These are phyloP conservation scores for Macrophya annulata DNA, from an alignment of 2,888 invertebrate species.

Conservation along the genomic window DNA sequence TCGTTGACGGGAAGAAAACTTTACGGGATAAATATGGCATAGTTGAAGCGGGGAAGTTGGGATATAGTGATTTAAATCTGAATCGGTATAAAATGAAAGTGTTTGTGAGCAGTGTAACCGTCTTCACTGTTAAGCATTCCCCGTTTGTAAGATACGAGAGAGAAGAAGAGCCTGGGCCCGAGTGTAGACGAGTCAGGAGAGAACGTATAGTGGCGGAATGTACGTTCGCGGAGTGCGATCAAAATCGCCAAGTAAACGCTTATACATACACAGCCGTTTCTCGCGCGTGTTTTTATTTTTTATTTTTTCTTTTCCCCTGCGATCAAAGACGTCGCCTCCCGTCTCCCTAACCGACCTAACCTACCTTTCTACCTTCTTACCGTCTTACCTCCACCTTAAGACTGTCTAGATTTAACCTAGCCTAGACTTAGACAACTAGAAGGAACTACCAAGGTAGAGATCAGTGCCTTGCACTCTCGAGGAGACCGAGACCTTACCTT, in stretches of 20 bases:
- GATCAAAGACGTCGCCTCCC: not conserved
- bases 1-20: not conserved
- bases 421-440: conserved; percentile 1
- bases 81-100: conserved; percentile 62
- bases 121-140: conserved; percentile 14
- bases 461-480: conserved; percentile 25
- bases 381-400: not conserved
- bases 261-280: conserved; percentile 13
- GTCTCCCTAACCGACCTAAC: conserved; percentile 19
- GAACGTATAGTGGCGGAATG: conserved; percentile 6
- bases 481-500: conserved; percentile 8
- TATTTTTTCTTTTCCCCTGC: not conserved
- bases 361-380: not conserved
- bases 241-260: not conserved
- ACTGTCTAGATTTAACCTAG: conserved; percentile 10
- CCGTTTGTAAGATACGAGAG: not conserved
- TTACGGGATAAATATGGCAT: not conserved
- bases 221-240: conserved; percentile 5
- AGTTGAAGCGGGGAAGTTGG: not conserved
- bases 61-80: conserved; percentile 45
- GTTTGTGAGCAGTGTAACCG: conserved; percentile 33
- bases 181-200: not conserved
- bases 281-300: not conserved
- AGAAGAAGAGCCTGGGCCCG: not conserved
- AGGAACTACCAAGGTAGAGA: not conserved